phyloP scores from a whole-genome alignment of 2,888 invertebrate species.

The Acholoe squamosa region DNA sequence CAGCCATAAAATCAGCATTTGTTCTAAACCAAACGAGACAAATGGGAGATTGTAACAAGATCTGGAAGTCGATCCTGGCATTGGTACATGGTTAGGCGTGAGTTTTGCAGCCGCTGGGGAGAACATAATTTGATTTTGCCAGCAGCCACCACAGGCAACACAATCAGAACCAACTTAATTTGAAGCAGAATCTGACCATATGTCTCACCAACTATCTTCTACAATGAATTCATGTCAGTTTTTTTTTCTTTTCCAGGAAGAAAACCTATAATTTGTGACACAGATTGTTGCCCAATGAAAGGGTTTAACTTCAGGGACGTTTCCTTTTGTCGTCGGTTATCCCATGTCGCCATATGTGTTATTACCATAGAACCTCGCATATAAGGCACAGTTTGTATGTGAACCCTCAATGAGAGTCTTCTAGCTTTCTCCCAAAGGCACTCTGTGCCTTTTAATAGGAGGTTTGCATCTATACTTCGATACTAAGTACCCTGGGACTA shows the following conservation, averaged over 20 bases:
- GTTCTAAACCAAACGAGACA: too few relatives aligned
- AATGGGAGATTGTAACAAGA: background rate
- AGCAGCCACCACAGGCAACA: constrained; percentile 34
- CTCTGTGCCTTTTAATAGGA: too few relatives aligned
- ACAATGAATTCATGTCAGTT: background rate
- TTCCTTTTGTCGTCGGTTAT: background rate
- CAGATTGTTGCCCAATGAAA: background rate
- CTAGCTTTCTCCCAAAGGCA: too few relatives aligned
- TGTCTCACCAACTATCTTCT: constrained; percentile 27
- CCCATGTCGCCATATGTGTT: background rate
- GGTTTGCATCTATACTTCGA: too few relatives aligned
- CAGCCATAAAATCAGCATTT: too few relatives aligned
- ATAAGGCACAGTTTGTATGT: too few relatives aligned
- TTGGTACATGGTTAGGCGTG: background rate
- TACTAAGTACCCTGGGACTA: too few relatives aligned
- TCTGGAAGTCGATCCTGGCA: background rate
- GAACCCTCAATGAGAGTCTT: too few relatives aligned
- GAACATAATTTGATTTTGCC: constrained; percentile 15
- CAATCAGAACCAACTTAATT: constrained; percentile 33
- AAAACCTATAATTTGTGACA: background rate
- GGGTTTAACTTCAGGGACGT: background rate
- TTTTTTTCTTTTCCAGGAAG: background rate
- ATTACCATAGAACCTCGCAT: too few relatives aligned
- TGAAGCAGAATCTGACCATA: constrained; percentile 45
- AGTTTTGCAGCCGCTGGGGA: constrained; percentile 15